Base-by-base conservation (phyloP, 2,797 vertebrate species). In the Distichodus sexfasciatus region DNA sequence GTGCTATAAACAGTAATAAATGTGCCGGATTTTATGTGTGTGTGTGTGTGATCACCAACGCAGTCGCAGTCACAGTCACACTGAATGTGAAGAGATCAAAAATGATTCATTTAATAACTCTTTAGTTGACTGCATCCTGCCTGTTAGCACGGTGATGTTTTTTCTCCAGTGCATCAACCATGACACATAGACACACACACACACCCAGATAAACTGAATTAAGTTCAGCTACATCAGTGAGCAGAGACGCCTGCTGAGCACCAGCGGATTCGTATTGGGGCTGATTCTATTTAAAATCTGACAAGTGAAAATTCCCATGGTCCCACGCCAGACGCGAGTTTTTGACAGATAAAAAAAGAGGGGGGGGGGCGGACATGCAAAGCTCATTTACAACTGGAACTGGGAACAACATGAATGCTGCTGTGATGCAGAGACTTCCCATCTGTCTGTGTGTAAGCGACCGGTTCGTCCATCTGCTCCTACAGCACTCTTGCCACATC, bases 311-410 rank as follows among this genome's bases (percentile, higher is more conserved):
- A 69, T 69, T 69, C 70, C 63, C 70, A 54, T 63, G 26, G 55
- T 72, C 54, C 70, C 59, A 55, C 43, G 41, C 53, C 70, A 72
- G 69, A 69, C 47, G 53, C 58, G 61, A 63, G 57, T 44, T 54
- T n/a, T 53, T 50, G 65, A 47, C 43, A 70, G 59, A 63, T 50
- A 50, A 51, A 68, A 68, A 67, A 71, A 51, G 28, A 51, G 47
- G 29, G 47, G 9, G 35, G 6, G 2, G 11, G 59, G 24, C 24
- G 28, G 64, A 46, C 64, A 58, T 74, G 81, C 66, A 82, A 84
- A 83, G 85, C 82, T 86, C 81, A 89, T 89, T 88, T 89, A 86
- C 86, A 86, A 82, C 84, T 83, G 82, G 84, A 85, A 85, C 72
- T 71, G 79, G 83, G 79, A 85, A 80, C 75, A 79, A 80, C 63